These are phyloP conservation scores for Hydrolagus affinis DNA, from an alignment of 2,113 vertebrate species.

Conservation along the genomic window DNA sequence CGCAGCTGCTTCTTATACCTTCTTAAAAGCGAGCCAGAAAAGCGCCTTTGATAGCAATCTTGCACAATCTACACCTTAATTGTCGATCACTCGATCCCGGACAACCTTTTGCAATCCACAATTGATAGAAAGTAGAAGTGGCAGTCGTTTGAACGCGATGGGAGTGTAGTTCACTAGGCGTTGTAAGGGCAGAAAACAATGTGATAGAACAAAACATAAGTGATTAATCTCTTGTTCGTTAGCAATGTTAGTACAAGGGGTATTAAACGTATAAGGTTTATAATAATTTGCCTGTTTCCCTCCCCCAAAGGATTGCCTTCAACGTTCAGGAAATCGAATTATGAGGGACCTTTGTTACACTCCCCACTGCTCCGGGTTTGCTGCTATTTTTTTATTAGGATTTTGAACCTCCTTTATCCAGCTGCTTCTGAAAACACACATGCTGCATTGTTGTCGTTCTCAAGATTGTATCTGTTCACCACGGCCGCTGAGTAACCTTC, in stretches of 20 bases:
- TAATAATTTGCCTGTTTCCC: background rate
- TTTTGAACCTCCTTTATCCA: conserved; percentile 47
- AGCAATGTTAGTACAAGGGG: background rate
- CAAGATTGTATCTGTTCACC: conserved; percentile 70
- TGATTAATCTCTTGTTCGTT: background rate
- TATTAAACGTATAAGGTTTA: background rate
- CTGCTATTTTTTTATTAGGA: conserved; percentile 36
- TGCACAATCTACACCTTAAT: background rate
- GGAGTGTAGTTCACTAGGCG: background rate
- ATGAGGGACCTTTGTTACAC: conserved; percentile 58
- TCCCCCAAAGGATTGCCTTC: conserved; percentile 33
- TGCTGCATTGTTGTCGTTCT: conserved; percentile 96
- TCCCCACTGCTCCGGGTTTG: conserved; percentile 47
- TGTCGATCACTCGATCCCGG: background rate
- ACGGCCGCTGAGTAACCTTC: conserved; percentile 65
- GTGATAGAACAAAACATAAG: background rate
- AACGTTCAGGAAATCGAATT: conserved; percentile 66
- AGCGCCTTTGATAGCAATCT: background rate
- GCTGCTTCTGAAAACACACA: conserved; percentile 90
- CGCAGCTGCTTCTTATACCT: background rate
- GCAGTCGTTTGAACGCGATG: background rate
- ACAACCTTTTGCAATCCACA: background rate
- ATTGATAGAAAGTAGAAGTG: background rate
- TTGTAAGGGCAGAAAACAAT: background rate
- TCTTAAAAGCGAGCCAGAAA: background rate